Conservation (phyloP, 2,888 invertebrate species). For the Drosophila pseudotakahashii region DNA sequence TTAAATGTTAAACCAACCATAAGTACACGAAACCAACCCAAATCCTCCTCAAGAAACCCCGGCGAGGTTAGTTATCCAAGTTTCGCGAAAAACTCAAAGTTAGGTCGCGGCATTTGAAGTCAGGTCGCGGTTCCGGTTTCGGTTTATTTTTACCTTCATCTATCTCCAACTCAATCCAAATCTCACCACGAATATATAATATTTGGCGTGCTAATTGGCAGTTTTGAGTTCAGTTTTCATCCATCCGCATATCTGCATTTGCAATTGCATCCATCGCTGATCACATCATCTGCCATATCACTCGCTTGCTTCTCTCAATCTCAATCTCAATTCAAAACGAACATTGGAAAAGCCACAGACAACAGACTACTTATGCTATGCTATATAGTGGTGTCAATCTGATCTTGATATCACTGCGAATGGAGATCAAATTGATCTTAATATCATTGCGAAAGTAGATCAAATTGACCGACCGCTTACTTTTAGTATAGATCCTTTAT, state of each 20-base stretch:
- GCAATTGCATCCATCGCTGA: conserved; percentile 30
- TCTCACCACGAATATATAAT: conserved; percentile 16
- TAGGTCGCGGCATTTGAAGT: conserved; percentile 21
- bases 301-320: conserved; percentile 25
- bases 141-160: background rate
- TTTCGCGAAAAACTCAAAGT: background rate
- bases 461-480: background rate
- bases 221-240: conserved; percentile 46
- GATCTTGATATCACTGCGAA: background rate
- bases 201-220: conserved; percentile 72
- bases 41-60: conserved; percentile 12
- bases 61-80: conserved; percentile 27
- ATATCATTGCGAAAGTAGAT: background rate
- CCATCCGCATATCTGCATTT: conserved; percentile 47
- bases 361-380: conserved; percentile 14
- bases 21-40: conserved; percentile 42
- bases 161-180: conserved; percentile 14
- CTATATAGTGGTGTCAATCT: background rate
- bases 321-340: conserved; percentile 1
- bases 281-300: conserved; percentile 41
- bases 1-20: conserved; percentile 47
- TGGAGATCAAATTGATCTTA: background rate
- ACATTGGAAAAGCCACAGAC: conserved; percentile 16
- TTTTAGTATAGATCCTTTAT: conserved; percentile 10
- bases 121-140: conserved; percentile 16